Percentiles rank a stretch among this genome's conserved stretches.
These are phyloP conservation scores for Crossocerus cetratus DNA, from an alignment of 2,888 invertebrate species.

Conservation along the genomic window DNA sequence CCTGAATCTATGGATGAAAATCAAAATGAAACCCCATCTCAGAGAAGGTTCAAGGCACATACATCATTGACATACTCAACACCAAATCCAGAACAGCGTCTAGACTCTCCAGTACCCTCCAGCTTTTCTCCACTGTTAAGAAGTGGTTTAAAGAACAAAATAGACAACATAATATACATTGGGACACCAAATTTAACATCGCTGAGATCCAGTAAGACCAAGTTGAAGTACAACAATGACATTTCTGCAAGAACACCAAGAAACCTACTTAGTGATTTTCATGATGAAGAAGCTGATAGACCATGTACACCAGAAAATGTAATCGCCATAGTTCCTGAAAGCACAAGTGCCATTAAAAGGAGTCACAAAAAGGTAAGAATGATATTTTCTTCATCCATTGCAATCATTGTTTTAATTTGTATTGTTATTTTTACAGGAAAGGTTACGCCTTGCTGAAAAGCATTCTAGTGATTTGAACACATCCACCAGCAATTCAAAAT, in stretches of 20 bases:
- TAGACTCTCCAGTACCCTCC: slow-evolving; percentile 23
- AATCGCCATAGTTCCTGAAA: slow-evolving; percentile 65
- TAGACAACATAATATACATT: slow-evolving; percentile 55
- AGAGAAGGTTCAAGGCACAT: slow-evolving; percentile 56
- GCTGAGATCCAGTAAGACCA: slow-evolving; percentile 33
- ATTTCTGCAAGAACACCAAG: slow-evolving; percentile 65
- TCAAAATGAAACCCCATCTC: slow-evolving; percentile 70
- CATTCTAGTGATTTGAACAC: too few relatives aligned
- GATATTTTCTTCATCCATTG: not conserved
- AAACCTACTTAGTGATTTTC: slow-evolving; percentile 66
- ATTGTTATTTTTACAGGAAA: slow-evolving; percentile 35
- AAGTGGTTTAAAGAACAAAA: slow-evolving; percentile 56
- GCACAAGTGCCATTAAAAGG: slow-evolving; percentile 72
- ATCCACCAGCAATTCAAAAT: too few relatives aligned
- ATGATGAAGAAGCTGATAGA: slow-evolving; percentile 49
- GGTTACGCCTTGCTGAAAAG: slow-evolving; percentile 4
- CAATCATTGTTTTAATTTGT: not conserved
- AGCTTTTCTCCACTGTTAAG: slow-evolving; percentile 52
- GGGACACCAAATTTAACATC: slow-evolving; percentile 57
- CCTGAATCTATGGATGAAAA: slow-evolving; percentile 70
- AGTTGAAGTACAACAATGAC: slow-evolving; percentile 39
- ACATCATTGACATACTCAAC: slow-evolving; percentile 61
- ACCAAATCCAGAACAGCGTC: slow-evolving; percentile 38
- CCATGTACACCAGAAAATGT: slow-evolving; percentile 68
- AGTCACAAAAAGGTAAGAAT: slow-evolving; percentile 71